Evolutionary conservation across 2,888 invertebrate genomes (phyloP), one percentile per base, ranked within the genome.

Genomic region (Dryobotodes eremita): DNA sequence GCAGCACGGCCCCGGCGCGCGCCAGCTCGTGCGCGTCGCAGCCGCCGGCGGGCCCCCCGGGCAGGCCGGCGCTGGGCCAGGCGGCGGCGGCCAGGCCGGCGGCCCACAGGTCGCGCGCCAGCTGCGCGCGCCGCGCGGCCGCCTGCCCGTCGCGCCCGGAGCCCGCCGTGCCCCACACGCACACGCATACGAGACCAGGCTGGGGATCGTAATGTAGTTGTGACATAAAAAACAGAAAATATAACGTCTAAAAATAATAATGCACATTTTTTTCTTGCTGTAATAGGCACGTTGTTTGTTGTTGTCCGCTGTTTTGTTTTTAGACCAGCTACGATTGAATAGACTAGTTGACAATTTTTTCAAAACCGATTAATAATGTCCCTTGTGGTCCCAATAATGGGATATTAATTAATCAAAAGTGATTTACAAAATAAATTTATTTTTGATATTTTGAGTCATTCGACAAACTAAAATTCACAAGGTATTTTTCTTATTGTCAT

Each of bases 51-150:
- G 31, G 31, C 31, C 91, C 23, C n/a, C 69, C 20, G 46, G 82
- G 91, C 31, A 3, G 31, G 79, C 91, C 26, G 26, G 91, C 23
- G 48, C 71, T 7, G 55, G 83, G 91, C 80, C 92, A 79, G 15
- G 23, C 68, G 66, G 80, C 80, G 1, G 78, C 62, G 0, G 59
- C 46, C 85, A 90, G 74, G 1, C 98, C 98, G 1, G 97, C 97
- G 0, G 97, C 95, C 98, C 99, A 98, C 20, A 99, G 95, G 66
- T 98, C 93, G 0, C 90, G 86, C 3, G 94, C 94, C 0, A 96
- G 84, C 2, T 83, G 87, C 0, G 94, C 96, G 0, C 94, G 90
- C 0, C 90, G 81, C 0, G 86, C 77, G 0, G 94, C 94, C 1
- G 91, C 91, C 1, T 84, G 79, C 0, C 94, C 94, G 10, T 93